These are phyloP conservation scores for Pangasianodon hypophthalmus DNA, from an alignment of 2,113 vertebrate genomes.

Conservation along the genomic window DNA sequence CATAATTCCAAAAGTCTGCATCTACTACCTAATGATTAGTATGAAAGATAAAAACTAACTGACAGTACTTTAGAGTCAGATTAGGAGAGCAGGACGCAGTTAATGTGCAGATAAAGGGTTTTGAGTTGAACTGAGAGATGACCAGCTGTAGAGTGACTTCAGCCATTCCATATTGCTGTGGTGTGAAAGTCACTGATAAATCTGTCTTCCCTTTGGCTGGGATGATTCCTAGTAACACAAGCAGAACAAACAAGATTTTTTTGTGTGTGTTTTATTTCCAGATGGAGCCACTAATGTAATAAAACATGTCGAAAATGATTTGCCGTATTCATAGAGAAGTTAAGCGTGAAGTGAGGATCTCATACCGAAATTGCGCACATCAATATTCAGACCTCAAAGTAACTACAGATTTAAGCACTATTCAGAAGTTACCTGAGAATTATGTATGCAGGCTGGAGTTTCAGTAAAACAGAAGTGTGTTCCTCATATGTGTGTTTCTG, in stretches of 20 bases:
- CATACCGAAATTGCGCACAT: background rate
- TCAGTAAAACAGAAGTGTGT: background rate
- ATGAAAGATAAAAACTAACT: background rate
- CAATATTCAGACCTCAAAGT: background rate
- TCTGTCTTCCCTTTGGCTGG: constrained; percentile 77
- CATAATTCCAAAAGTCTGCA: background rate
- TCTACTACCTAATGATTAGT: background rate
- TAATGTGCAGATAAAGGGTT: constrained; percentile 82
- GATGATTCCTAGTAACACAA: constrained; percentile 80
- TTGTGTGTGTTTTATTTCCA: background rate
- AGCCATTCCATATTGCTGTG: constrained; percentile 80
- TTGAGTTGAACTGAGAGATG: constrained; percentile 86
- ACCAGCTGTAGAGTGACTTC: constrained; percentile 81
- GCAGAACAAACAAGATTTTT: background rate
- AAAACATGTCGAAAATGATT: background rate
- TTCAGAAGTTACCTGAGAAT: background rate
- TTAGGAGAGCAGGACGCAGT: constrained; percentile 80
- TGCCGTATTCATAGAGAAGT: background rate
- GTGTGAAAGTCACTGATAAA: constrained; percentile 79
- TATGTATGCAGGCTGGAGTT: background rate
- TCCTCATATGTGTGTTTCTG: background rate
- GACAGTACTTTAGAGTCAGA: constrained; percentile 71
- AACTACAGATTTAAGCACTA: background rate
- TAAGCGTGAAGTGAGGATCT: background rate
- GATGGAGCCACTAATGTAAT: background rate